phyloP scores from a whole-genome alignment of 2,797 vertebrate species.

The Sebastes vulpes region DNA sequence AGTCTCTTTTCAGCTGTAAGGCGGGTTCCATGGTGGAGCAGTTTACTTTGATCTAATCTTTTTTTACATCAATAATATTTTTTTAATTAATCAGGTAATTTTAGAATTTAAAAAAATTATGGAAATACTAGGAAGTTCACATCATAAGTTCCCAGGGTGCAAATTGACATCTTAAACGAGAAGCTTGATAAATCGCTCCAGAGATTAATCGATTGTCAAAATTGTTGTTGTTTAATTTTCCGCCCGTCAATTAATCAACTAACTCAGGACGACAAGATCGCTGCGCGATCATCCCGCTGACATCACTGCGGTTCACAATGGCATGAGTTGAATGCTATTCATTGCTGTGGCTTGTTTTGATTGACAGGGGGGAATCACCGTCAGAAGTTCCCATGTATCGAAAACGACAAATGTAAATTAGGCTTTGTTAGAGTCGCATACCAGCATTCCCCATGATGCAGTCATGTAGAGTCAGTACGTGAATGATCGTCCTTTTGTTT shows the following conservation, averaged over 20 bases:
- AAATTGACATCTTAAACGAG: neutral
- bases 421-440: conserved; percentile 48
- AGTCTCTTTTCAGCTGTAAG: conserved; percentile 17
- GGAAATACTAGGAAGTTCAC: neutral
- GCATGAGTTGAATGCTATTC: conserved; percentile 19
- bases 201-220: neutral
- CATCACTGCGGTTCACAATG: neutral
- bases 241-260: neutral
- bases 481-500: conserved; percentile 37
- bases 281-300: neutral
- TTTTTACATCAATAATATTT: neutral
- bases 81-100: neutral
- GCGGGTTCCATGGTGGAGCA: neutral
- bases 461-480: conserved; percentile 18
- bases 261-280: neutral
- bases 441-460: conserved; percentile 39
- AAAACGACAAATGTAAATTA: conserved; percentile 20
- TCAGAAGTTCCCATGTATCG: conserved; percentile 58
- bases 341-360: conserved; percentile 40
- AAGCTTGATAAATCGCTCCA: neutral
- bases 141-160: neutral
- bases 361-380: conserved; percentile 47
- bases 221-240: conserved; percentile 4
- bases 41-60: neutral
- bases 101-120: neutral